Evolutionary conservation across 2,113 vertebrate species (phyloP).

Genomic region (Progne subis): DNA sequence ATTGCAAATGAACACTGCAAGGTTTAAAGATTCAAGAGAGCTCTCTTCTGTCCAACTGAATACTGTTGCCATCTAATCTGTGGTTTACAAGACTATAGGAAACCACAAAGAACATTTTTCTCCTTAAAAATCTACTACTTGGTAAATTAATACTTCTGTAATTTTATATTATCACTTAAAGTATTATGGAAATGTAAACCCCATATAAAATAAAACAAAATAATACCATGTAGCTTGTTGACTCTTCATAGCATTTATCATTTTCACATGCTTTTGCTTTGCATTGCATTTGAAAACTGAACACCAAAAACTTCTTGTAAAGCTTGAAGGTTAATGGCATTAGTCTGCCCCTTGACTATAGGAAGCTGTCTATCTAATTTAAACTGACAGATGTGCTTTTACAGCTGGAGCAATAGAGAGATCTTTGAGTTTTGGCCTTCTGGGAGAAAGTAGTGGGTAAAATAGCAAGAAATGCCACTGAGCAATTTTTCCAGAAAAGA

Average conservation of each 20-base stretch:
- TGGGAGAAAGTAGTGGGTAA: slow-evolving; percentile 31
- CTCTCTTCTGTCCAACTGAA: background rate
- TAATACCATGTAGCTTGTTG: background rate
- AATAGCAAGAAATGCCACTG: slow-evolving; percentile 38
- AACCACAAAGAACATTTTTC: background rate
- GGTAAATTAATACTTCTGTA: background rate
- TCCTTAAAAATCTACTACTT: background rate
- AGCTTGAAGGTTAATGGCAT: slow-evolving; percentile 67
- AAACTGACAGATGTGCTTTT: slow-evolving; percentile 65
- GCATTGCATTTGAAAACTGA: slow-evolving; percentile 26
- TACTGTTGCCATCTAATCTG: background rate
- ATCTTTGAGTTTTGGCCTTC: slow-evolving; percentile 26
- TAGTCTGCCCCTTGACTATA: slow-evolving; percentile 44
- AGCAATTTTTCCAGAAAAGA: slow-evolving; percentile 23
- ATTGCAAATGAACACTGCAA: background rate
- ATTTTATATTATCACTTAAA: background rate
- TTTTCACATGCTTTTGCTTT: background rate
- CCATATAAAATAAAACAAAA: background rate
- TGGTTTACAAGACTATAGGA: background rate
- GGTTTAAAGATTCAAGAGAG: background rate
- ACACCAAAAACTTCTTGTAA: slow-evolving; percentile 22
- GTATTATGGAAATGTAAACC: background rate
- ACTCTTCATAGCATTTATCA: background rate
- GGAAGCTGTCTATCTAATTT: slow-evolving; percentile 69
- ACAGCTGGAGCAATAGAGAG: slow-evolving; percentile 46